phyloP scores from a whole-genome alignment of 2,113 vertebrate species.

The Zosterops japonicus region DNA sequence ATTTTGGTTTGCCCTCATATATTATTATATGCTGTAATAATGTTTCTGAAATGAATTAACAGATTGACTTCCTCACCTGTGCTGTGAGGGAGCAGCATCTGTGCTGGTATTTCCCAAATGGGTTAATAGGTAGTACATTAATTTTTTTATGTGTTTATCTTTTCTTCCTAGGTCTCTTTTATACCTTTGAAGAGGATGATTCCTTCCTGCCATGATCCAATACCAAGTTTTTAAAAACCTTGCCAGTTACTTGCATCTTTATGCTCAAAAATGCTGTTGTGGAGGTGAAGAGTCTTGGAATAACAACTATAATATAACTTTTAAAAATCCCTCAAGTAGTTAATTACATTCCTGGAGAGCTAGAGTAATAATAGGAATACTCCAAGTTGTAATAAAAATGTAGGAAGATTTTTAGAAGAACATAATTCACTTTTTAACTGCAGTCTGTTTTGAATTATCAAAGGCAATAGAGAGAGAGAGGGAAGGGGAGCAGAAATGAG shows the following conservation, averaged over 20 bases:
- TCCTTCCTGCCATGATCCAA: not conserved
- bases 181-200: not conserved
- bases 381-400: not conserved
- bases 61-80: not conserved
- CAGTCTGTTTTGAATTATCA: constrained; percentile 35
- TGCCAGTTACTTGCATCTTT: not conserved
- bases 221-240: not conserved
- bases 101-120: not conserved
- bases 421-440: constrained; percentile 34
- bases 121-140: not conserved
- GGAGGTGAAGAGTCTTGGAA: not conserved
- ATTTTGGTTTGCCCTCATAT: not conserved
- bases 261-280: not conserved
- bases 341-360: not conserved
- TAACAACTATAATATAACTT: not conserved
- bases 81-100: not conserved
- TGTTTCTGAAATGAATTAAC: not conserved
- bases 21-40: not conserved
- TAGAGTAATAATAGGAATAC: not conserved
- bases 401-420: not conserved
- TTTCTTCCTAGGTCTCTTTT: not conserved
- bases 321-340: not conserved
- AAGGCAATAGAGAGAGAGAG: not conserved
- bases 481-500: not conserved
- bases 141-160: not conserved